Evolutionary conservation across 1,140 invertebrate genomes (phyloP).

Genomic region (Rhyacophila brunnea): DNA sequence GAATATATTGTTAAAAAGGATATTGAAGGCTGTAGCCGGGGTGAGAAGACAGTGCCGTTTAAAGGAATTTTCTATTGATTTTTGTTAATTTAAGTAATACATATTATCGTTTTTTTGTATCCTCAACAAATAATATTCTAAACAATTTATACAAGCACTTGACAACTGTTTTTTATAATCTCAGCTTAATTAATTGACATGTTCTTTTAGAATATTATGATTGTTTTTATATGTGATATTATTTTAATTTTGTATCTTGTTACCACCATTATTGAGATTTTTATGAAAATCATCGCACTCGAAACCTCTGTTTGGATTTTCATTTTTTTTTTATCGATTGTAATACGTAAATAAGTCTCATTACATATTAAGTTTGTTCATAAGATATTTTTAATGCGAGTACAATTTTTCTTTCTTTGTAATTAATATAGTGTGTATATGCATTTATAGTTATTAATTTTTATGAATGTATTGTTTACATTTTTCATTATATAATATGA

Average conservation of each 20-base stretch:
- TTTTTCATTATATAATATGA: not conserved
- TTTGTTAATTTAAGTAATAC: no score
- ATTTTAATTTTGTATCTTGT: not conserved
- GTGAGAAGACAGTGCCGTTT: no score
- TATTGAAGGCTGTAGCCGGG: no score
- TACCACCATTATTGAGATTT: no score
- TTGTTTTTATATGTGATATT: not conserved
- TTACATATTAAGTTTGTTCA: not conserved
- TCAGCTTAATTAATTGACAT: no score
- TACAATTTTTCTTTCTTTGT: not conserved
- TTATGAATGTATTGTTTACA: not conserved
- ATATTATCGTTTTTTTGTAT: not conserved
- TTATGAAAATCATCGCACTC: conserved; percentile 34
- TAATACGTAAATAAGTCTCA: no score
- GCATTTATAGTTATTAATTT: not conserved
- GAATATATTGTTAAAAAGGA: no score
- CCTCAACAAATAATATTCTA: not conserved
- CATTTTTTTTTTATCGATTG: not conserved
- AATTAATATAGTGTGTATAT: not conserved
- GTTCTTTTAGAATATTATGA: no score
- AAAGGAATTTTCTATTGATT: no score
- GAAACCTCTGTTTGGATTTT: not conserved
- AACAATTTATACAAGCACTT: no score
- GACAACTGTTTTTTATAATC: no score
- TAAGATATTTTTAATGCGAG: not conserved